Conservation (phyloP, 2,888 invertebrate species). For the Sarcophaga subvicina region DNA sequence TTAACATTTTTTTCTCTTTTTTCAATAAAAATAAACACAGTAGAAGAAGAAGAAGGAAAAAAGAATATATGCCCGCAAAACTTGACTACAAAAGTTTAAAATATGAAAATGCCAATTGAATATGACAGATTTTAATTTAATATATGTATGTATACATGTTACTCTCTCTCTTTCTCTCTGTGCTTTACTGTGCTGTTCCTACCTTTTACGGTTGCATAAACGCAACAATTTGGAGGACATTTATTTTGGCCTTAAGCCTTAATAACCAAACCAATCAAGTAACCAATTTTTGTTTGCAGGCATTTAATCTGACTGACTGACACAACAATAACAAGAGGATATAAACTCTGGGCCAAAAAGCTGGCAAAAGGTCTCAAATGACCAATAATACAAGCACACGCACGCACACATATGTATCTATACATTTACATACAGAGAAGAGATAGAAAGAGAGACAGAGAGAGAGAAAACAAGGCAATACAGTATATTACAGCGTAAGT, state of each 20-base stretch:
- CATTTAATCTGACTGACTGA: conserved; percentile 42
- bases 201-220: conserved; percentile 31
- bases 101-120: conserved; percentile 53
- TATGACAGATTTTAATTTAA: conserved; percentile 60
- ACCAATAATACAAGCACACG: conserved; percentile 11
- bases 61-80: background rate
- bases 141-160: background rate
- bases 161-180: too few relatives aligned
- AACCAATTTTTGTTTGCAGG: conserved; percentile 60
- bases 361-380: conserved; percentile 37
- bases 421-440: conserved; percentile 9
- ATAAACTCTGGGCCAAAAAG: background rate
- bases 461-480: background rate
- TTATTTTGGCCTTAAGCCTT: conserved; percentile 47
- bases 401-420: too few relatives aligned
- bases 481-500: background rate
- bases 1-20: too few relatives aligned
- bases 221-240: background rate
- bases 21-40: too few relatives aligned
- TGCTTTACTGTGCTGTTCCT: background rate
- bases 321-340: conserved; percentile 12
- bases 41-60: background rate
- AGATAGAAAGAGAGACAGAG: background rate
- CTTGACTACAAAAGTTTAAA: conserved; percentile 17
- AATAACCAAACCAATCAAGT: conserved; percentile 60